Evolutionary conservation across 2,888 invertebrate genomes (phyloP).

Genomic region (Drosophila longiperda): DNA sequence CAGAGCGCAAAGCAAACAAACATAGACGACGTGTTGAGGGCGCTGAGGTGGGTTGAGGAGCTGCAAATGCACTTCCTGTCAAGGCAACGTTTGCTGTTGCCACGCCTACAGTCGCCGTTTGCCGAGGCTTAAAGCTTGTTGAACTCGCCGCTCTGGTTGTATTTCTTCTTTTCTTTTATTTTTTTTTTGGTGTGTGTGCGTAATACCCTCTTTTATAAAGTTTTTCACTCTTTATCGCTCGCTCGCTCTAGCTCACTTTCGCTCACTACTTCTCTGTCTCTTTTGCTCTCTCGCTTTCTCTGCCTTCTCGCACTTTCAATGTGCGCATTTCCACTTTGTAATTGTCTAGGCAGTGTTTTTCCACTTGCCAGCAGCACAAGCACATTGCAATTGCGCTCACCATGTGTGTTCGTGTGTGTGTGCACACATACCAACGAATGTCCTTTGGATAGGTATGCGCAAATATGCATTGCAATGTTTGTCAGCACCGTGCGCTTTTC

Average conservation of each 20-base stretch:
- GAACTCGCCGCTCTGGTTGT: slow-evolving; percentile 37
- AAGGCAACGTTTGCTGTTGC: slow-evolving; percentile 21
- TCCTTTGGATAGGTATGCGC: slow-evolving; percentile 16
- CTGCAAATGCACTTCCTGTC: slow-evolving; percentile 62
- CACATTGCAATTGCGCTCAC: slow-evolving; percentile 46
- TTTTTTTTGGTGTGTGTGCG: slow-evolving; percentile 12
- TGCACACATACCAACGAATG: slow-evolving; percentile 3
- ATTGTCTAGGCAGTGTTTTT: slow-evolving; percentile 67
- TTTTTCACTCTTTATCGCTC: slow-evolving; percentile 12
- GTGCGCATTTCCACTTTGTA: slow-evolving; percentile 74
- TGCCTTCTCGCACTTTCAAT: slow-evolving; percentile 23
- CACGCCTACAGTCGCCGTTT: slow-evolving; percentile 19
- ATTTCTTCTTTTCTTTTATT: background rate
- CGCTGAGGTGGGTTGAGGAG: background rate
- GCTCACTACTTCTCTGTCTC: background rate
- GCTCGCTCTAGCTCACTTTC: background rate
- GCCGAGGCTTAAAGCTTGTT: slow-evolving; percentile 62
- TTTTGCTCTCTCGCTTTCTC: background rate
- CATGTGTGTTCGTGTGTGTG: background rate
- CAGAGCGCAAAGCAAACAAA: slow-evolving; percentile 20
- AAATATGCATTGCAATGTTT: slow-evolving; percentile 30
- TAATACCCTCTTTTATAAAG: slow-evolving; percentile 3
- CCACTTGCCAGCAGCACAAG: slow-evolving; percentile 58
- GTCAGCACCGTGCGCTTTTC: slow-evolving; percentile 31
- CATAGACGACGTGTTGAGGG: slow-evolving; percentile 4